Percentiles rank a stretch among this genome's conserved stretches.
Evolutionary conservation across 2,888 invertebrate species (phyloP).

Genomic region (Drosophila paranaensis): DNA sequence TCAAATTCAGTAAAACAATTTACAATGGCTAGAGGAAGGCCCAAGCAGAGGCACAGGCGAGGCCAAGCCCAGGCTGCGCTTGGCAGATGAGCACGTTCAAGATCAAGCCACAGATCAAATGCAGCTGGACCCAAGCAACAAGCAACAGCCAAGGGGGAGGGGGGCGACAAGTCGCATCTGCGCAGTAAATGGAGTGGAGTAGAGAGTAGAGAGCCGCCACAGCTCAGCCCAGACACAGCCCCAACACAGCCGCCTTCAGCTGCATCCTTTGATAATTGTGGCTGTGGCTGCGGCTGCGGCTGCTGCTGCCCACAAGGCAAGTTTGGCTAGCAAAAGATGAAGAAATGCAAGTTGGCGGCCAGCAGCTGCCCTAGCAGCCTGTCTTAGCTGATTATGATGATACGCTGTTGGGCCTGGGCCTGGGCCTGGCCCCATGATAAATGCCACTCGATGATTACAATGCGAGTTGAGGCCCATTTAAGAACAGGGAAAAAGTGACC

Average conservation of each 20-base stretch:
- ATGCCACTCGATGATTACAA: conserved; percentile 42
- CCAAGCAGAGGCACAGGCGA: conserved; percentile 9
- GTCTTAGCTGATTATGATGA: conserved; percentile 9
- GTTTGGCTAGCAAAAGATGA: conserved; percentile 56
- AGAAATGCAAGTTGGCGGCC: conserved; percentile 64
- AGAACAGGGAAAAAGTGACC: conserved; percentile 18
- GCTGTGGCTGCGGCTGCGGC: background rate
- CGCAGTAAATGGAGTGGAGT: conserved; percentile 21
- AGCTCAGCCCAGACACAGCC: conserved; percentile 32
- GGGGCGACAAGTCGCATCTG: background rate
- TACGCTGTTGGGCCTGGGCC: background rate
- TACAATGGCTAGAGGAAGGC: conserved; percentile 65
- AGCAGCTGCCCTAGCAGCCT: conserved; percentile 20
- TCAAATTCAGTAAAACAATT: conserved; percentile 82
- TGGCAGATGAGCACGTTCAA: conserved; percentile 75
- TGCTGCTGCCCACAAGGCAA: conserved; percentile 41
- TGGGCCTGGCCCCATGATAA: conserved; percentile 27
- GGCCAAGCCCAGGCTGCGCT: conserved; percentile 12
- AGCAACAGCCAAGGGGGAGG: conserved; percentile 1
- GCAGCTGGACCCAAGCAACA: conserved; percentile 34
- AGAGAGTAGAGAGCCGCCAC: conserved; percentile 6
- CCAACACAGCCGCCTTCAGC: conserved; percentile 46
- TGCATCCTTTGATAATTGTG: conserved; percentile 61
- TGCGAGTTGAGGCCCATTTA: conserved; percentile 14
- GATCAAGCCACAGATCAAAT: conserved; percentile 79